Evolutionary conservation across 2,888 invertebrate genomes (phyloP), one percentile per base, ranked within the genome.

Genomic region (Caenorhabditis parvicauda): DNA sequence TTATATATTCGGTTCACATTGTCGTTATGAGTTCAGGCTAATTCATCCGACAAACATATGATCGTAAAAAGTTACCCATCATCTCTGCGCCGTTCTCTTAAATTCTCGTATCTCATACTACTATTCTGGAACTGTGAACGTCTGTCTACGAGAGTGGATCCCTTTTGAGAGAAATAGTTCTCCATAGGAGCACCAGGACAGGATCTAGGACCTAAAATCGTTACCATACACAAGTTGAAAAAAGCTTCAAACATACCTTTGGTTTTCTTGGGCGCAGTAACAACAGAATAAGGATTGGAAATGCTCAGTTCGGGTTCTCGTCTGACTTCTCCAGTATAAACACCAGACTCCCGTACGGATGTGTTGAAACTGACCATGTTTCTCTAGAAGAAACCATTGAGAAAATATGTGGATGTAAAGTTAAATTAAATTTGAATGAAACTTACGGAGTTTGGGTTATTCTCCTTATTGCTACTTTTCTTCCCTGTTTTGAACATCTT

Each of bases 111-210:
- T 44, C 17, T 29, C 2, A 38, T 38, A 17, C 21, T 25, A 6
- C 24, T 43, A 27, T 50, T 25, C 29, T 39, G 32, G 3, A 59
- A 25, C 51, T 63, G 62, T 28, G 55, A 49, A 3, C 61, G 51
- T 44, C 55, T 58, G 7, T 44, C 38, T 17, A 56, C 45, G 25
- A 24, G 24, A 24, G 38, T 14, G 27, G 28, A 9, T 27, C 28
- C 28, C 3, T 14, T 5, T 5, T 42, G n/a, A 21, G 14, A 5
- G 9, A 21, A 19, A 19, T 37, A 17, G 28, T 56, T 51, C 19
- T 60, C 55, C 51, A 68, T 56, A 7, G 68, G 68, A 3, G 61
- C 69, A 38, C 69, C 69, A 3, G 69, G 66, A 46, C 69, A 70
- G 22, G 66, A 67, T 56, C 58, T 46, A n/a, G 69, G 64, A 1